Evolutionary conservation across 2,797 vertebrate genomes (phyloP).

Genomic region (Tokudaia muenninki): DNA sequence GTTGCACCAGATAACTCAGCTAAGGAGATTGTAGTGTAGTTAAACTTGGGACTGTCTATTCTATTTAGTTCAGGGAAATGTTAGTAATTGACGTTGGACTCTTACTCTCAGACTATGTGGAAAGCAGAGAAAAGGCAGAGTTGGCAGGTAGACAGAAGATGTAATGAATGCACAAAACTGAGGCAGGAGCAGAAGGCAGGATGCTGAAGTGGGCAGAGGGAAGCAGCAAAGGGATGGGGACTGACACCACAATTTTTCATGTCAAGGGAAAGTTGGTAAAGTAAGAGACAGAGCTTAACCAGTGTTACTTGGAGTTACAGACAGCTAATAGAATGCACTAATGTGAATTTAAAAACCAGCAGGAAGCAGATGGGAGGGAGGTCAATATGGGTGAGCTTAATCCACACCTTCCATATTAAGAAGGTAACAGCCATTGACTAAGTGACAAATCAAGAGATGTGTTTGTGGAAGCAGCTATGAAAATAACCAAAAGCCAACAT

Average conservation of each 20-base stretch:
- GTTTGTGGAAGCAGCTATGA: background rate
- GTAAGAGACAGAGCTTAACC: constrained; percentile 10
- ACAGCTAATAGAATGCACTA: background rate
- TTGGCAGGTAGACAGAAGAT: background rate
- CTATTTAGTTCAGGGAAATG: constrained; percentile 2
- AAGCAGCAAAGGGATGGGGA: background rate
- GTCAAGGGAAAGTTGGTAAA: background rate
- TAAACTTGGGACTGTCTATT: background rate
- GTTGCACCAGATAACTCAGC: background rate
- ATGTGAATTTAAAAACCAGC: background rate
- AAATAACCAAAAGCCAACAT: background rate
- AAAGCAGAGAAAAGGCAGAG: background rate
- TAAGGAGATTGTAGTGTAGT: background rate
- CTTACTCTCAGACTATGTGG: background rate
- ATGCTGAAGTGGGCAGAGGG: background rate
- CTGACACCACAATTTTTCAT: background rate
- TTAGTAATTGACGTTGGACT: background rate
- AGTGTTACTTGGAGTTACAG: background rate
- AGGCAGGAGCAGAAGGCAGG: rapidly evolving
- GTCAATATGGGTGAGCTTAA: rapidly evolving
- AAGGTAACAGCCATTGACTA: constrained; percentile 22
- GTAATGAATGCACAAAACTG: rapidly evolving
- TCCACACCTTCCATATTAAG: background rate
- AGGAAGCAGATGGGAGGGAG: background rate
- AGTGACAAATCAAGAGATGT: background rate